Conservation (phyloP, 2,113 vertebrate genomes). For the Emydocephalus ijimae region DNA sequence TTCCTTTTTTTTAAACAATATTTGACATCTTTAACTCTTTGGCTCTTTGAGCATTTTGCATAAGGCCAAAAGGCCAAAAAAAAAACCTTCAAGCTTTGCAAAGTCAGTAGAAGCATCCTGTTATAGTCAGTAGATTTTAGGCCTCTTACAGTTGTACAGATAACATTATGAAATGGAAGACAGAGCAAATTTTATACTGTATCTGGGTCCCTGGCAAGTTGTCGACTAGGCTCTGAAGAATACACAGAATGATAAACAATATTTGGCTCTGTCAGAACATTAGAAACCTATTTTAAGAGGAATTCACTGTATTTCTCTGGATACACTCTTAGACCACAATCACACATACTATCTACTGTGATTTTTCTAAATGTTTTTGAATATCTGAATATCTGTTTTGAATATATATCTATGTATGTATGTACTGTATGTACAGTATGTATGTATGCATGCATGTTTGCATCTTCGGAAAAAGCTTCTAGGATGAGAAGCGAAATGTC, state of each 20-base stretch:
- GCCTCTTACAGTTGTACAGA: not conserved
- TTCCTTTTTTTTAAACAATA: not conserved
- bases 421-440: no score
- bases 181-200: not conserved
- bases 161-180: not conserved
- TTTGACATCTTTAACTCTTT: not conserved
- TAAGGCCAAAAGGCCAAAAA: not conserved
- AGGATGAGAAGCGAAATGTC: no score
- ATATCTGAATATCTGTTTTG: no score
- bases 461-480: not conserved
- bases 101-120: not conserved
- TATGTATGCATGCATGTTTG: no score
- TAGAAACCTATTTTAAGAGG: not conserved
- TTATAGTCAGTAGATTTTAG: not conserved
- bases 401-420: no score
- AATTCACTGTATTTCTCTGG: not conserved
- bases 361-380: no score
- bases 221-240: not conserved
- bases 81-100: not conserved
- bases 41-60: not conserved
- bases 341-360: not conserved
- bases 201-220: not conserved
- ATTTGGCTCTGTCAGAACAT: not conserved
- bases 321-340: not conserved
- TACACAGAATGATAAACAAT: not conserved